These are phyloP conservation scores for Pterostichus niger DNA, from an alignment of 2,888 invertebrate genomes.

Conservation along the genomic window DNA sequence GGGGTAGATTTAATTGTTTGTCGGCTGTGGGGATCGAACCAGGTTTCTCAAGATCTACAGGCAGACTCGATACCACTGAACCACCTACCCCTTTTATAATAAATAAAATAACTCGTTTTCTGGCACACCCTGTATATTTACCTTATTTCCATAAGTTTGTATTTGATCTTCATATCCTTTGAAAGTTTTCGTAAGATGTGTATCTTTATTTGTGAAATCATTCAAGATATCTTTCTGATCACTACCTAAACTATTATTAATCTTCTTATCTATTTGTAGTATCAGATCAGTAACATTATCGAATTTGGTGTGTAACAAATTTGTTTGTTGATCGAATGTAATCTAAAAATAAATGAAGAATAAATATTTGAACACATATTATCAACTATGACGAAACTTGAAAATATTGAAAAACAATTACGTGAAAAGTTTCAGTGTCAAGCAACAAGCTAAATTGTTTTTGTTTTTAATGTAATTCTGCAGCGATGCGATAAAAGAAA, in stretches of 20 bases:
- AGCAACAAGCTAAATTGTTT: constrained; percentile 22
- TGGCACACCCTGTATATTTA: neutral
- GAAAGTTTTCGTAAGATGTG: constrained; percentile 28
- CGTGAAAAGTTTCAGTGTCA: constrained; percentile 17
- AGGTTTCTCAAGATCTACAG: too few species aligned
- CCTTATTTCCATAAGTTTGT: constrained; percentile 60
- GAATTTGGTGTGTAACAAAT: constrained; percentile 23
- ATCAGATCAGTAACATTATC: constrained; percentile 18
- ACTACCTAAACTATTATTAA: constrained; percentile 44
- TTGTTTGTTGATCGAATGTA: constrained; percentile 29
- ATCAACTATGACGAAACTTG: neutral
- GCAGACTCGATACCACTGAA: too few species aligned
- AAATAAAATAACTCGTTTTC: too few species aligned
- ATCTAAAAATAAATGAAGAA: constrained; percentile 30
- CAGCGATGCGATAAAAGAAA: constrained; percentile 20
- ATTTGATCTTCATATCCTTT: constrained; percentile 59
- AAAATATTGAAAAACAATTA: constrained; percentile 36
- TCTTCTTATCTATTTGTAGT: constrained; percentile 38
- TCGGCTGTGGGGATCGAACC: too few species aligned
- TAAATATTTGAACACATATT: constrained; percentile 9
- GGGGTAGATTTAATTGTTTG: too few species aligned
- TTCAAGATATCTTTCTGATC: constrained; percentile 54
- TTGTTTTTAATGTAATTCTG: constrained; percentile 33
- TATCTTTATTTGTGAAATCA: constrained; percentile 39
- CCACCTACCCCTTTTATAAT: too few species aligned